Evolutionary conservation across 2,888 invertebrate species (phyloP).

Genomic region (Syrphus vitripennis): DNA sequence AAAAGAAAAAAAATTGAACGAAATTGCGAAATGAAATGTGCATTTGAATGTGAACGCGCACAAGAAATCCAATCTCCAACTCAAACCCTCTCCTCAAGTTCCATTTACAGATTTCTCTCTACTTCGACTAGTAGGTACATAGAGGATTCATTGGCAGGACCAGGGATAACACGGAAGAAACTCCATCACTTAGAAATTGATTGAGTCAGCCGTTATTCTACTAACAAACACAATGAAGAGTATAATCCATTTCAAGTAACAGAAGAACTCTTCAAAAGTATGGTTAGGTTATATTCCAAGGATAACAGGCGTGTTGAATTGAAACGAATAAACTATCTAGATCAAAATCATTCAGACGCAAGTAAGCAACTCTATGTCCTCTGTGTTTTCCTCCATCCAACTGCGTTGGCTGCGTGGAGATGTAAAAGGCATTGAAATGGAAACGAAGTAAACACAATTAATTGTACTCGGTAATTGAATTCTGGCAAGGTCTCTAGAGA

Average conservation of each 20-base stretch:
- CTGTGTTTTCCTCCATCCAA: not conserved
- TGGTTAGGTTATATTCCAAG: slow-evolving; percentile 41
- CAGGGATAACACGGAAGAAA: not conserved
- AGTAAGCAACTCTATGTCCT: not conserved
- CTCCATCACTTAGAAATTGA: slow-evolving; percentile 9
- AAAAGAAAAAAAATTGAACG: not conserved
- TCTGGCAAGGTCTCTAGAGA: not conserved
- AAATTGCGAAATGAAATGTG: slow-evolving; percentile 6
- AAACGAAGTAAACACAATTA: slow-evolving; percentile 35
- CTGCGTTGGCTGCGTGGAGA: not conserved
- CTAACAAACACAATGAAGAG: slow-evolving; percentile 32
- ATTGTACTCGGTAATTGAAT: slow-evolving; percentile 58
- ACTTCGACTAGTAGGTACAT: not conserved
- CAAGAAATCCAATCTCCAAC: slow-evolving; percentile 24
- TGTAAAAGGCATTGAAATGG: slow-evolving; percentile 24
- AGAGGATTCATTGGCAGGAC: slow-evolving; percentile 2
- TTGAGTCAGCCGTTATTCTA: slow-evolving; percentile 8
- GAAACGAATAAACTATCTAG: slow-evolving; percentile 37
- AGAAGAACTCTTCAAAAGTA: slow-evolving; percentile 24
- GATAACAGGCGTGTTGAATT: slow-evolving; percentile 40
- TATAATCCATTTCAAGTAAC: slow-evolving; percentile 44
- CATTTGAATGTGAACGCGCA: slow-evolving; percentile 18
- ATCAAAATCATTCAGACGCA: slow-evolving; percentile 38
- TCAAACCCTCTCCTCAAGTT: not conserved
- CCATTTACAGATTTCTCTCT: not conserved